phyloP scores from a whole-genome alignment of 2,113 vertebrate species.

The Syngnathus floridae region DNA sequence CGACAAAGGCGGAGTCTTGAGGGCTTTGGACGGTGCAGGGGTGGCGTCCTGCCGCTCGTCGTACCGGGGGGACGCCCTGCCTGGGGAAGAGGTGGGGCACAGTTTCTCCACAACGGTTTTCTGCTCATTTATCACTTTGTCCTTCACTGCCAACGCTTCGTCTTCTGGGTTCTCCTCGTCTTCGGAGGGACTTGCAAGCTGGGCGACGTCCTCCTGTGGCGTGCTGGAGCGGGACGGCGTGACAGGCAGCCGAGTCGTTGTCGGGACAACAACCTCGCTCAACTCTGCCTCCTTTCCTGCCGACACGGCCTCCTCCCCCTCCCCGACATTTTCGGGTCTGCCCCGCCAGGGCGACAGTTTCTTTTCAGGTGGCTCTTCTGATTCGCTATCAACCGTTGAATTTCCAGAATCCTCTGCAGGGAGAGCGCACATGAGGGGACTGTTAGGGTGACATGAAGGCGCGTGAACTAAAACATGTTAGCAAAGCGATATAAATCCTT shows the following conservation, averaged over 20 bases:
- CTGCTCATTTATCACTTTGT: not conserved
- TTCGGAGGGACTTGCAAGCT: slow-evolving; percentile 27
- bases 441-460: not conserved
- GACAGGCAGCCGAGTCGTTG: not conserved
- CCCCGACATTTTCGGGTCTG: slow-evolving; percentile 43
- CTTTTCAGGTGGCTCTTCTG: slow-evolving; percentile 69
- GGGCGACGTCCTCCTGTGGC: slow-evolving; percentile 46
- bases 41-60: not conserved
- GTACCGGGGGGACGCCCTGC: not conserved
- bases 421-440: not conserved
- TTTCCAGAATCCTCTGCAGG: slow-evolving; percentile 65
- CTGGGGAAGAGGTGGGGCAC: not conserved
- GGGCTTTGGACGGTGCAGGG: not conserved
- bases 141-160: not conserved
- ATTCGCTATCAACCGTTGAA: slow-evolving; percentile 74
- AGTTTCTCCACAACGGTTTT: slow-evolving; percentile 12
- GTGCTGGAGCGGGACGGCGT: slow-evolving; percentile 67
- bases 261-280: slow-evolving; percentile 7
- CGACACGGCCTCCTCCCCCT: slow-evolving; percentile 39
- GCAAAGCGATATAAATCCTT: too few relatives aligned
- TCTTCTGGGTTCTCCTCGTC: slow-evolving; percentile 36
- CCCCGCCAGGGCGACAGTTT: slow-evolving; percentile 70
- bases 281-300: slow-evolving; percentile 38
- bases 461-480: too few relatives aligned
- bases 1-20: slow-evolving; percentile 21